Evolutionary conservation across 2,797 vertebrate genomes (phyloP).

Genomic region (Gadopsis marmoratus): DNA sequence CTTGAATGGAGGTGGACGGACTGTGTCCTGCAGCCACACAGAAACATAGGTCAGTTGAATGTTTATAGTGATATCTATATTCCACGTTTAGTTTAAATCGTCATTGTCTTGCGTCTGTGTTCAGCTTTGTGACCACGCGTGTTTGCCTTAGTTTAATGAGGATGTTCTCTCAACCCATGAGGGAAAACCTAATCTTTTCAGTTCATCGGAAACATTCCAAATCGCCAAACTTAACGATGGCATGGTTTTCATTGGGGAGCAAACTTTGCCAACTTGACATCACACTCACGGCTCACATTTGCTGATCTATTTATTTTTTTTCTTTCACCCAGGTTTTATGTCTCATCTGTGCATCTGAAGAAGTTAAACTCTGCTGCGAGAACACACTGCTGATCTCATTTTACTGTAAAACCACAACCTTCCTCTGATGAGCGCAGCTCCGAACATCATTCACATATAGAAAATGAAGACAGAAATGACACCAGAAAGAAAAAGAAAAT

Average conservation of each 20-base stretch:
- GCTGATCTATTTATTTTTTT: too few relatives aligned
- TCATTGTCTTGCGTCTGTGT: neutral
- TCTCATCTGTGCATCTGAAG: neutral
- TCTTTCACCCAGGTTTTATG: neutral
- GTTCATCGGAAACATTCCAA: neutral
- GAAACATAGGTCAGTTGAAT: neutral
- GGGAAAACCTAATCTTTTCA: neutral
- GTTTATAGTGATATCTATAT: neutral
- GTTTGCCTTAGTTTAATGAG: neutral
- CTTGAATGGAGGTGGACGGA: constrained; percentile 32
- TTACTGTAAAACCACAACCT: neutral
- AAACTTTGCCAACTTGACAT: too few relatives aligned
- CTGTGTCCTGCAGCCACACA: neutral
- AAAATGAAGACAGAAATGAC: constrained; percentile 3
- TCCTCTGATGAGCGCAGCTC: neutral
- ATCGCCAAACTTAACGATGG: neutral
- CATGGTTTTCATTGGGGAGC: too few relatives aligned
- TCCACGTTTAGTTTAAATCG: neutral
- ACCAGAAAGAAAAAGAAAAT: neutral
- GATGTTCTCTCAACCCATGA: neutral
- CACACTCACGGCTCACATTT: too few relatives aligned
- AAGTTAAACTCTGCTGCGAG: neutral
- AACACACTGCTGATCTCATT: neutral
- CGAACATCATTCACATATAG: neutral
- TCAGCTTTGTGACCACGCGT: too few relatives aligned